Conservation (phyloP, 2,888 invertebrate species). For the Cynaeus angustus region DNA sequence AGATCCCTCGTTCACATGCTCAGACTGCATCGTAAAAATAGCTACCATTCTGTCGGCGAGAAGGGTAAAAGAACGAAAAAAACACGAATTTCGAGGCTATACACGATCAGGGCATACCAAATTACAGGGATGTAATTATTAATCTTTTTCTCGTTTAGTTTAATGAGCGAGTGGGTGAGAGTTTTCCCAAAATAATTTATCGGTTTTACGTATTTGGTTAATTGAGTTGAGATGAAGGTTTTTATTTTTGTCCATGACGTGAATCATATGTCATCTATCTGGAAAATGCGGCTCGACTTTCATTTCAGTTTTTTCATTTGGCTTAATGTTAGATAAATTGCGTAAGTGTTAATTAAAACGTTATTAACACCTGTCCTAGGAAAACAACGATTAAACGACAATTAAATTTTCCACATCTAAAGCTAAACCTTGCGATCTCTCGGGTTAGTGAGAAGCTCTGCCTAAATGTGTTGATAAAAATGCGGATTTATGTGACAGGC, state of each 20-base stretch:
- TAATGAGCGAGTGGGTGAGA: conserved; percentile 45
- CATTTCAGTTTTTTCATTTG: too few species aligned
- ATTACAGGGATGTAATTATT: conserved; percentile 51
- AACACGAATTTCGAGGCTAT: conserved; percentile 15
- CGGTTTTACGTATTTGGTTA: conserved; percentile 17
- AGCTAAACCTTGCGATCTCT: too few species aligned
- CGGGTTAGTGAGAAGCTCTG: too few species aligned
- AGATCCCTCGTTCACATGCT: conserved; percentile 43
- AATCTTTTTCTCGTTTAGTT: conserved; percentile 49
- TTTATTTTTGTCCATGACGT: too few species aligned
- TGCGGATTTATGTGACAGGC: too few species aligned
- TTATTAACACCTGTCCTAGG: conserved; percentile 10
- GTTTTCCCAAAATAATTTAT: conserved; percentile 20
- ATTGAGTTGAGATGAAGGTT: too few species aligned
- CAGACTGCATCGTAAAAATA: conserved; percentile 54
- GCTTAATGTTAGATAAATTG: neutral
- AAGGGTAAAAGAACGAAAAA: conserved; percentile 18
- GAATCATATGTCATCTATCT: neutral
- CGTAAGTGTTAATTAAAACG: neutral
- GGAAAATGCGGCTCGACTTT: neutral
- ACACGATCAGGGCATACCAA: conserved; percentile 49
- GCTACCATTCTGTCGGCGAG: conserved; percentile 51
- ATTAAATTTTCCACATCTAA: too few species aligned
- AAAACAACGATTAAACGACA: conserved; percentile 16
- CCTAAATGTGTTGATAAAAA: too few species aligned